Percentiles rank a stretch among this genome's conserved stretches.
phyloP scores from a whole-genome alignment of 2,888 invertebrate species.

The Epinotia ramella region DNA sequence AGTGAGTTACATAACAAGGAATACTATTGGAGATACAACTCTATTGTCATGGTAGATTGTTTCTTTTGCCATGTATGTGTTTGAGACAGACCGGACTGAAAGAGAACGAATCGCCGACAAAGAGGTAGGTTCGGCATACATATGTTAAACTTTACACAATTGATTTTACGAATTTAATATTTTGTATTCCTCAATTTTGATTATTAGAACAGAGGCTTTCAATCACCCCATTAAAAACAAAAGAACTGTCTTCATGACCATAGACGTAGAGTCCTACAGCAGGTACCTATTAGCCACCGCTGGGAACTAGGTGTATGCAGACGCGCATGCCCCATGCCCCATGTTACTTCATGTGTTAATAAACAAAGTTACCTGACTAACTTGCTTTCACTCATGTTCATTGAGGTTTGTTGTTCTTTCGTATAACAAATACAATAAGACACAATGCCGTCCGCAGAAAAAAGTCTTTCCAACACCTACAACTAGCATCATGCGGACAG shows the following conservation, averaged over 20 bases:
- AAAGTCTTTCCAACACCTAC: neutral
- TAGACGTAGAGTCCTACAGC: slow-evolving; percentile 73
- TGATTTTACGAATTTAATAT: slow-evolving; percentile 55
- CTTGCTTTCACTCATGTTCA: slow-evolving; percentile 70
- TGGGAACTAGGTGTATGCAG: slow-evolving; percentile 74
- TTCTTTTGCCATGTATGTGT: slow-evolving; percentile 82
- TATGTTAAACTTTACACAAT: slow-evolving; percentile 59
- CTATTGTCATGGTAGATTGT: slow-evolving; percentile 86
- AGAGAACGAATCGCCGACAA: slow-evolving; percentile 77
- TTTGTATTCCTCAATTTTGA: slow-evolving; percentile 78
- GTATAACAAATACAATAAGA: slow-evolving; percentile 62
- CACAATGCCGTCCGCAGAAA: slow-evolving; percentile 50
- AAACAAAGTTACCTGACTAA: slow-evolving; percentile 85
- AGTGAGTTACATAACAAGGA: slow-evolving; percentile 54
- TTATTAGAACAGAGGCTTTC: slow-evolving; percentile 76
- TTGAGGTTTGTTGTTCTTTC: slow-evolving; percentile 57
- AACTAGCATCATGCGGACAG: neutral
- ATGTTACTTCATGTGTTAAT: slow-evolving; percentile 84
- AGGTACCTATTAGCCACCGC: slow-evolving; percentile 61
- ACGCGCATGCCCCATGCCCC: slow-evolving; percentile 76
- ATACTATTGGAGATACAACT: slow-evolving; percentile 80
- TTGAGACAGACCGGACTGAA: slow-evolving; percentile 76
- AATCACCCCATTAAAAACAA: slow-evolving; percentile 60
- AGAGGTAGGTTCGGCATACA: slow-evolving; percentile 82
- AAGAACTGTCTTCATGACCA: slow-evolving; percentile 84